A percentile compares a stretch with the other conserved stretches of the same genome.
Conservation (phyloP, 35 echinoderm and acorn worm species). For the Heliocidaris erythrogramma region DNA sequence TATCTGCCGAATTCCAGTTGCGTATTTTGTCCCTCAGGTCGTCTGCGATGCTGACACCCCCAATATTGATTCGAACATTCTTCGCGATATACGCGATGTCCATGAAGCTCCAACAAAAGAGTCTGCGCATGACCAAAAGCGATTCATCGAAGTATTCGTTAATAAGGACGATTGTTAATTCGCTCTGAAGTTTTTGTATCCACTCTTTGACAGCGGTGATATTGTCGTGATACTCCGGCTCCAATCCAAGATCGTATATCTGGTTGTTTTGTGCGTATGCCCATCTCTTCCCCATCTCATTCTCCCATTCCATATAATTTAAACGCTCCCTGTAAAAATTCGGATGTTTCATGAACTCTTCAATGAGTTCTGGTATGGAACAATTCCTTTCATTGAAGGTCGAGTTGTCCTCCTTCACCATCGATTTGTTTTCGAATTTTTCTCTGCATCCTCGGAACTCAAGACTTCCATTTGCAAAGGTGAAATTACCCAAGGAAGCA, state of each 20-base stretch:
- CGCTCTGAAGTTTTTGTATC: neutral
- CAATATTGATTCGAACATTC: neutral
- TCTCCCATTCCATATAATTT: neutral
- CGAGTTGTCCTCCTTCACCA: neutral
- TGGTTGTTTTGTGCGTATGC: neutral
- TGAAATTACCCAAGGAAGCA: neutral
- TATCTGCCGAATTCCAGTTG: neutral
- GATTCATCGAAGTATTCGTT: conserved; percentile 58
- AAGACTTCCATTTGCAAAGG: neutral
- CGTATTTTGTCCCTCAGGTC: neutral
- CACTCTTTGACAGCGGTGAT: neutral
- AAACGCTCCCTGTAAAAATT: neutral
- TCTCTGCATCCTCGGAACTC: neutral
- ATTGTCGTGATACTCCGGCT: neutral
- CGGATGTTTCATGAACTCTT: neutral
- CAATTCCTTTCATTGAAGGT: neutral
- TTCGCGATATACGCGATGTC: conserved; percentile 46
- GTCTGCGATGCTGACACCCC: neutral
- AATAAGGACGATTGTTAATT: conserved; percentile 43
- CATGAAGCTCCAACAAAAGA: conserved; percentile 47
- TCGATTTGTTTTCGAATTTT: neutral
- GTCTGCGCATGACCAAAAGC: conserved; percentile 37
- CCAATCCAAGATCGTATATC: neutral
- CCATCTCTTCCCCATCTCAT: neutral
- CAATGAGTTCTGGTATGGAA: neutral